phyloP scores from a whole-genome alignment of 2,797 vertebrate genomes.

The Bovichtus variegatus region DNA sequence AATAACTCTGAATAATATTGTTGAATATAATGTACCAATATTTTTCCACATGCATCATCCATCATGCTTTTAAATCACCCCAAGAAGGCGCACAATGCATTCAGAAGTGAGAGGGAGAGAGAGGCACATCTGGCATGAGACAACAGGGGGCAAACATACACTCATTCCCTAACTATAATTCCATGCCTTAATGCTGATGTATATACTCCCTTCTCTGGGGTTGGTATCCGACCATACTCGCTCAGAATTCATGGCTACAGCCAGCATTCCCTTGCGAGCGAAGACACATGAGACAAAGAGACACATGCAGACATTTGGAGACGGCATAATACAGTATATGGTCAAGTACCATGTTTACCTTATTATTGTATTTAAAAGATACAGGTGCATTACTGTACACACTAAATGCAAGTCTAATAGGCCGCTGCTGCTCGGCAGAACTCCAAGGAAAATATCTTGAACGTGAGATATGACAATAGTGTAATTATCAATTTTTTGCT shows the following conservation, averaged over 20 bases:
- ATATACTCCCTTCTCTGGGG: background rate
- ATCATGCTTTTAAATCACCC: slow-evolving; percentile 33
- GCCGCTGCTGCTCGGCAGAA: background rate
- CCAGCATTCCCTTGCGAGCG: background rate
- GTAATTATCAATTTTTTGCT: background rate
- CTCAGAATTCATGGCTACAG: background rate
- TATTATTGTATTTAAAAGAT: slow-evolving; percentile 5
- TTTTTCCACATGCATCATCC: slow-evolving; percentile 14
- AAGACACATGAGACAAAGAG: background rate
- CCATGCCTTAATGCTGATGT: slow-evolving; percentile 12
- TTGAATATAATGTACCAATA: slow-evolving; percentile 2
- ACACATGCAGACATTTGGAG: background rate
- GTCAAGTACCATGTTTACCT: background rate
- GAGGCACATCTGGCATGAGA: slow-evolving; percentile 38
- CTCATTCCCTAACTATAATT: background rate
- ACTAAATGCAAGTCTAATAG: background rate
- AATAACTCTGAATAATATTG: slow-evolving; percentile 20
- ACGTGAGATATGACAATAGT: background rate
- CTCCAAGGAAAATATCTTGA: background rate
- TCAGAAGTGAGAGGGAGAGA: background rate
- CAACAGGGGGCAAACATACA: slow-evolving; percentile 13
- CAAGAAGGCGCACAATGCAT: slow-evolving; percentile 5
- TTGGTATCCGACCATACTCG: background rate
- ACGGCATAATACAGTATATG: background rate
- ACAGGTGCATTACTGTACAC: background rate